Evolutionary conservation across 1,140 invertebrate genomes (phyloP), one percentile per base, ranked within the genome.

Genomic region (Acyrthosiphon pisum): DNA sequence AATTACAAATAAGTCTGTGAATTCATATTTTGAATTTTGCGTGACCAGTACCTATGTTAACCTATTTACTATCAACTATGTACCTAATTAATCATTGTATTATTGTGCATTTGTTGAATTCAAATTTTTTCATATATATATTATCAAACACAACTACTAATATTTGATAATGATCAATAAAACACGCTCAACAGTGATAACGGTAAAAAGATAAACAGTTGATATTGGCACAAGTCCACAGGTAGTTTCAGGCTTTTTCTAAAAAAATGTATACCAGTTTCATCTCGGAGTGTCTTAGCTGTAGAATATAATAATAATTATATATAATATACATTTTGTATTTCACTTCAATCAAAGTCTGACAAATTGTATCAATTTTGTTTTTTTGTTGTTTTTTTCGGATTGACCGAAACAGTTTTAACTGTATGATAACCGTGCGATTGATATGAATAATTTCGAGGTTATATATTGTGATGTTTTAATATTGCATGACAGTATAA

Each of bases 211-310:
- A 84, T 84, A 84, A 84, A 84, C 83, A 37, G 83, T 44, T 9
- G 83, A 23, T 50, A 11, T 84, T 84, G 83, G 83, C 83, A 84
- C 83, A 44, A 44, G 83, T 84, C 83, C 83, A 84, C 83, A 23
- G 30, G 37, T 11, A 23, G 3, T 84, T 84, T 44, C 0, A 23
- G 35, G 23, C 83, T 44, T 84, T 84, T 44, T 84, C 83, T 84
- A 44, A 26, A 83, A 81, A 76, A 84, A 84, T 11, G 26, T 6
- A 44, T 44, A 84, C 83, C 83, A 11, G 37, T 41, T 84, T 84
- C 23, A 26, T 83, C 35, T 37, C 4, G 22, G 76, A 37, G 20
- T 37, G 76, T 37, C 76, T 22, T 83, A 23, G 76, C 22, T n/a
- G 14, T 6, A 26, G 8, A 0, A 6, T 44, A 14, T 68, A n/a